These are phyloP conservation scores for Platorchestia sp. DNA, from an alignment of 1,140 invertebrate species.

Conservation along the genomic window DNA sequence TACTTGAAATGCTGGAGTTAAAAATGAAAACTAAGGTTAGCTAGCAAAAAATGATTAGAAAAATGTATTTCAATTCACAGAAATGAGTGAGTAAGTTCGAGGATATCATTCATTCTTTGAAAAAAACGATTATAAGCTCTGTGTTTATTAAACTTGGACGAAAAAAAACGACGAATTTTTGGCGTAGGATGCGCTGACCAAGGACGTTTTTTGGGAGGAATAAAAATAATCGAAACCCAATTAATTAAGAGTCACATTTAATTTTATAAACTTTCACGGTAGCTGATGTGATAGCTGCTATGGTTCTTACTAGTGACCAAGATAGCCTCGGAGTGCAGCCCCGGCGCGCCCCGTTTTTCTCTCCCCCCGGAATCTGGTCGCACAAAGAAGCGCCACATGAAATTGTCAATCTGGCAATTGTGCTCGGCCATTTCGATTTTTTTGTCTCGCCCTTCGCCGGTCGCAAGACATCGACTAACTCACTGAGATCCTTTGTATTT, in stretches of 20 bases:
- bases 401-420: slow-evolving; percentile 38
- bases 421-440: slow-evolving; percentile 48
- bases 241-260: neutral
- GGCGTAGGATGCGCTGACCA: neutral
- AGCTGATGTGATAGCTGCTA: neutral
- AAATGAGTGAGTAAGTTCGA: neutral
- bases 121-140: neutral
- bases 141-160: neutral
- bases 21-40: neutral
- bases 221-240: neutral
- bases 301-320: neutral
- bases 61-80: neutral
- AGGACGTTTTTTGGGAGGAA: neutral
- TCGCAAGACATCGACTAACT: neutral
- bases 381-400: slow-evolving; percentile 16
- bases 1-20: neutral
- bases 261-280: neutral
- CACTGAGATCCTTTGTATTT: slow-evolving; percentile 28
- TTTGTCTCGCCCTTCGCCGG: neutral
- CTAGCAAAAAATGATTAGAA: neutral
- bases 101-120: neutral
- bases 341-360: neutral
- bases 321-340: neutral
- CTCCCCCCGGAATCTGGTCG: neutral
- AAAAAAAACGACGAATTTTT: neutral